Evolutionary conservation across 2,888 invertebrate genomes (phyloP).

Genomic region (Ferdinandea cuprea): DNA sequence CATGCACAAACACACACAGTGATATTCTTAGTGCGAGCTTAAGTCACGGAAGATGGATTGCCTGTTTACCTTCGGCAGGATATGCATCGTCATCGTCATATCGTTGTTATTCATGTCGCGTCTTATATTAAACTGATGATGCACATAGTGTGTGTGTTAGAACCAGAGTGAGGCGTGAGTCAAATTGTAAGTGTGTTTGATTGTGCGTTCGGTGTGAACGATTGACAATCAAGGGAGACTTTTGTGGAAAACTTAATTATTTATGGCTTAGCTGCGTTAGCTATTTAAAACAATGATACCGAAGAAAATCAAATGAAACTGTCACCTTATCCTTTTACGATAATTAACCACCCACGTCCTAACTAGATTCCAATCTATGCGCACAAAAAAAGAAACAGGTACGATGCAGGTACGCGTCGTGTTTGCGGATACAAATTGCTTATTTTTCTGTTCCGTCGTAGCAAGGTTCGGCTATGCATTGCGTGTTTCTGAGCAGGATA

Average conservation of each 20-base stretch:
- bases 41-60: slow-evolving; percentile 70
- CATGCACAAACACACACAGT: slow-evolving; percentile 12
- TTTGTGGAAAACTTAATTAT: neutral
- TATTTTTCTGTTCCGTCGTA: neutral
- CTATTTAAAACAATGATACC: neutral
- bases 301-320: slow-evolving; percentile 3
- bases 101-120: slow-evolving; percentile 70
- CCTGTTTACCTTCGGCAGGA: slow-evolving; percentile 71
- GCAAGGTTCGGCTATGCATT: neutral
- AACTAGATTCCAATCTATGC: neutral
- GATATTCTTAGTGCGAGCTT: slow-evolving; percentile 40
- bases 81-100: slow-evolving; percentile 66
- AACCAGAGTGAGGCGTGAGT: slow-evolving; percentile 7
- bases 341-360: neutral
- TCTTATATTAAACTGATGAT: slow-evolving; percentile 71
- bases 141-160: slow-evolving; percentile 54
- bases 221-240: slow-evolving; percentile 15
- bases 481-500: slow-evolving; percentile 18
- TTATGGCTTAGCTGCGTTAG: neutral
- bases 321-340: slow-evolving; percentile 1
- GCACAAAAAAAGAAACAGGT: neutral
- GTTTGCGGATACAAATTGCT: neutral
- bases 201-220: neutral
- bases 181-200: neutral
- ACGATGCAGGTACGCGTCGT: neutral